These are phyloP conservation scores for Xenops minutus DNA, from an alignment of 2,797 vertebrate species.

Conservation along the genomic window DNA sequence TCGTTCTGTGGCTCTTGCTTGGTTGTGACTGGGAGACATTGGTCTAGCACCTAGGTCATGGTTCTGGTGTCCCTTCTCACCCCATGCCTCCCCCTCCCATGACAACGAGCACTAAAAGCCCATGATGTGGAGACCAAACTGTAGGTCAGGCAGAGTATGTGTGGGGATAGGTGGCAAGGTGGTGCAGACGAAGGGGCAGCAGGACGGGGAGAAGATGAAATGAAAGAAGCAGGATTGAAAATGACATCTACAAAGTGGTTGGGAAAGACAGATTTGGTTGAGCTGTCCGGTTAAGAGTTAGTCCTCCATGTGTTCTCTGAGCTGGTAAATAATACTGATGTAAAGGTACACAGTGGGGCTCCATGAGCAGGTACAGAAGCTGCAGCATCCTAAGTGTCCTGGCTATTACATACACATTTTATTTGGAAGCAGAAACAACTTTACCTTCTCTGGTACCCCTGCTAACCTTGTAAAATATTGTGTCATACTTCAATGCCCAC, in stretches of 20 bases:
- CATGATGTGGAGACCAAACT: background rate
- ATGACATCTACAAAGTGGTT: background rate
- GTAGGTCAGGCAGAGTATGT: background rate
- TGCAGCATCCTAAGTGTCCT: background rate
- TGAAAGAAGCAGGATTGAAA: background rate
- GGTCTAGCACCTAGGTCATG: background rate
- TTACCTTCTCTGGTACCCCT: background rate
- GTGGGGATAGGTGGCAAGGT: background rate
- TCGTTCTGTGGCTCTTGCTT: background rate
- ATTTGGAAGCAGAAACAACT: slow-evolving; percentile 13
- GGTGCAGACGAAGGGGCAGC: background rate
- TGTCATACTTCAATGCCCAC: rapidly evolving
- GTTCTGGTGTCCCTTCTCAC: background rate
- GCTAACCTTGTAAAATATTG: background rate
- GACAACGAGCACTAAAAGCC: rapidly evolving
- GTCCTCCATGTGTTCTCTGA: background rate
- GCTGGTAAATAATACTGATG: background rate
- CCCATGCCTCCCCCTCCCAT: rapidly evolving
- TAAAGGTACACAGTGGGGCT: background rate
- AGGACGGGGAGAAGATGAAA: background rate
- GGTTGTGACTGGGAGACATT: background rate
- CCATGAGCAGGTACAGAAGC: background rate
- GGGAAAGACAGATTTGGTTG: background rate
- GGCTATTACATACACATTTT: slow-evolving; percentile 7
- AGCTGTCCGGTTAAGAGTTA: background rate